Percentiles rank a stretch among this genome's conserved stretches.
Evolutionary conservation across 2,888 invertebrate genomes (phyloP).

Genomic region (Agrochola macilenta): DNA sequence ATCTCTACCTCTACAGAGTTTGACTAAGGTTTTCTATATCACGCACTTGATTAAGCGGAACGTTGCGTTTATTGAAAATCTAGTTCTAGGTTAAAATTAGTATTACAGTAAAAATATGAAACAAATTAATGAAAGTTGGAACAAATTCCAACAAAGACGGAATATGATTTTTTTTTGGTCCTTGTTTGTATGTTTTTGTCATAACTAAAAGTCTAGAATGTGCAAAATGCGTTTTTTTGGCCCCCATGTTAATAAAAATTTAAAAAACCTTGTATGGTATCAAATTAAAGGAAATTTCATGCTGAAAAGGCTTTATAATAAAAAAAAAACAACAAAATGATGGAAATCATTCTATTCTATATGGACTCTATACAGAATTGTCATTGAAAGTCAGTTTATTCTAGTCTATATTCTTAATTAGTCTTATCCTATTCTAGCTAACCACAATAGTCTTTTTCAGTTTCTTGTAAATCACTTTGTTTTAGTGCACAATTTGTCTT

Average conservation of each 20-base stretch:
- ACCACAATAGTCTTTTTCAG: neutral
- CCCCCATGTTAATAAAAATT: neutral
- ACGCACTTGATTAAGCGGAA: constrained; percentile 19
- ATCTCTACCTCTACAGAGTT: constrained; percentile 18
- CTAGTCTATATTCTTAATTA: neutral
- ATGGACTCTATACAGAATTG: neutral
- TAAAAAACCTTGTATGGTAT: neutral
- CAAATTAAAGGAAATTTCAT: neutral
- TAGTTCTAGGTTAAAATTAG: constrained; percentile 19
- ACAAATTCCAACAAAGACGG: neutral
- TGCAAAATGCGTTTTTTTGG: neutral
- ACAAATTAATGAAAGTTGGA: neutral
- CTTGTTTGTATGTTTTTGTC: neutral
- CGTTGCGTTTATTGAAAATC: constrained; percentile 11
- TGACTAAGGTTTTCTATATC: constrained; percentile 4
- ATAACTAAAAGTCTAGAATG: neutral
- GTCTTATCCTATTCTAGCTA: neutral
- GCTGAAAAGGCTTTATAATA: too few species aligned
- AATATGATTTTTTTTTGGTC: neutral
- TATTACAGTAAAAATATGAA: neutral
- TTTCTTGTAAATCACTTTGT: neutral
- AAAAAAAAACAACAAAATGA: too few species aligned
- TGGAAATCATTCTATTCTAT: neutral
- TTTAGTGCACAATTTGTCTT: neutral
- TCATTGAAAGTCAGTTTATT: neutral